These are phyloP conservation scores for Agrochola lota DNA, from an alignment of 2,888 invertebrate species.

Conservation along the genomic window DNA sequence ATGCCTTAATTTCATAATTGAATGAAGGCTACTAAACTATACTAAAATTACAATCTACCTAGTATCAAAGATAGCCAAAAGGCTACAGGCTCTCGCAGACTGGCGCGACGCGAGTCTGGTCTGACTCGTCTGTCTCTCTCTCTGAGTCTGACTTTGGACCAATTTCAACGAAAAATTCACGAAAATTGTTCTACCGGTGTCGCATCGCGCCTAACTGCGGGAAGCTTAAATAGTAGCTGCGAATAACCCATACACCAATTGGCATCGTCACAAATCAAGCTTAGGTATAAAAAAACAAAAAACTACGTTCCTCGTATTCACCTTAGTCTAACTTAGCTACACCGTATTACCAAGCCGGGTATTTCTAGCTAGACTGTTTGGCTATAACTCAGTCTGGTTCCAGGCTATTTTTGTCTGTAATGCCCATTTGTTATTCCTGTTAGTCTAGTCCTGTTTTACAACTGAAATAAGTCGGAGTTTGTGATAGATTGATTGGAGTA, in stretches of 20 bases:
- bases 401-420: slow-evolving; percentile 54
- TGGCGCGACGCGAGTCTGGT: too few relatives aligned
- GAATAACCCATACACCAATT: background rate
- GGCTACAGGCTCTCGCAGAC: too few relatives aligned
- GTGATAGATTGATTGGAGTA: slow-evolving; percentile 44
- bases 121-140: too few relatives aligned
- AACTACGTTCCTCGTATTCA: background rate
- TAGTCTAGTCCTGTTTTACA: slow-evolving; percentile 43
- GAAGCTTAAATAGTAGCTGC: too few relatives aligned
- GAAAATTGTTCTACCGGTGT: too few relatives aligned
- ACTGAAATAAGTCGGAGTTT: slow-evolving; percentile 32
- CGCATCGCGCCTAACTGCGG: too few relatives aligned
- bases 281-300: background rate
- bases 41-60: too few relatives aligned
- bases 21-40: too few relatives aligned
- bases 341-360: slow-evolving; percentile 17
- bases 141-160: too few relatives aligned
- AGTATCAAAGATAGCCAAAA: too few relatives aligned
- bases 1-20: too few relatives aligned
- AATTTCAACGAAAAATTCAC: too few relatives aligned
- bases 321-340: slow-evolving; percentile 8
- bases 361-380: slow-evolving; percentile 50
- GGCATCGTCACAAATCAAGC: slow-evolving; percentile 14
- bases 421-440: slow-evolving; percentile 54
- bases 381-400: slow-evolving; percentile 57